phyloP scores from a whole-genome alignment of 2,113 vertebrate genomes.

The Cephalopterus ornatus region DNA sequence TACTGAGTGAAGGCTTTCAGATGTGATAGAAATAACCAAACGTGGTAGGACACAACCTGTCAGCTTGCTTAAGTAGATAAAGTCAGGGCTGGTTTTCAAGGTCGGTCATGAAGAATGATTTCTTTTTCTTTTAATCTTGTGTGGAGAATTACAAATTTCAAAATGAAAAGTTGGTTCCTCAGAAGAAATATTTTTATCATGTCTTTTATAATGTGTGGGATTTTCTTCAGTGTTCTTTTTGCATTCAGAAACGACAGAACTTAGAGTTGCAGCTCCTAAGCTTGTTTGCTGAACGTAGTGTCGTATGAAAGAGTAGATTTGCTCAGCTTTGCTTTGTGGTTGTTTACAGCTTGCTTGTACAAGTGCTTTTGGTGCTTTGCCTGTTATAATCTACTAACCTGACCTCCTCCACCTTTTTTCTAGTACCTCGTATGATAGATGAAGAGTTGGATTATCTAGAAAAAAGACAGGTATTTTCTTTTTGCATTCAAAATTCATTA shows the following conservation, averaged over 20 bases:
- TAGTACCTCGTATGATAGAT: constrained; percentile 96
- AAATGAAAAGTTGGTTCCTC: neutral
- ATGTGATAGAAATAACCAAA: neutral
- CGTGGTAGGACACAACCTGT: neutral
- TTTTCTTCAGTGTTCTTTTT: neutral
- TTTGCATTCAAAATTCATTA: neutral
- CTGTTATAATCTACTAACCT: neutral
- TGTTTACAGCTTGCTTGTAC: neutral
- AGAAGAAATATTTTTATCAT: neutral
- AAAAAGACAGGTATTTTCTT: constrained; percentile 83
- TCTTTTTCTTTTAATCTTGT: neutral
- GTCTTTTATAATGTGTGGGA: fast-evolving
- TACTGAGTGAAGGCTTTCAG: neutral
- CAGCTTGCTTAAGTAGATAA: neutral
- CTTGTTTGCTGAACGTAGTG: neutral
- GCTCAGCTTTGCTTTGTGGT: neutral
- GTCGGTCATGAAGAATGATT: neutral
- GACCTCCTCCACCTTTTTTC: neutral
- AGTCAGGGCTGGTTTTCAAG: neutral
- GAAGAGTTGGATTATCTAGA: constrained; percentile 93
- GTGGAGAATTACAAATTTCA: neutral
- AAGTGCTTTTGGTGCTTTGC: neutral
- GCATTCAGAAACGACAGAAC: neutral
- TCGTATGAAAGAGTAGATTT: neutral
- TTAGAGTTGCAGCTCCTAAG: neutral